Percentiles rank a stretch among this genome's conserved stretches.
phyloP scores from a whole-genome alignment of 1,140 invertebrate genomes.

The Subanguina moxae region DNA sequence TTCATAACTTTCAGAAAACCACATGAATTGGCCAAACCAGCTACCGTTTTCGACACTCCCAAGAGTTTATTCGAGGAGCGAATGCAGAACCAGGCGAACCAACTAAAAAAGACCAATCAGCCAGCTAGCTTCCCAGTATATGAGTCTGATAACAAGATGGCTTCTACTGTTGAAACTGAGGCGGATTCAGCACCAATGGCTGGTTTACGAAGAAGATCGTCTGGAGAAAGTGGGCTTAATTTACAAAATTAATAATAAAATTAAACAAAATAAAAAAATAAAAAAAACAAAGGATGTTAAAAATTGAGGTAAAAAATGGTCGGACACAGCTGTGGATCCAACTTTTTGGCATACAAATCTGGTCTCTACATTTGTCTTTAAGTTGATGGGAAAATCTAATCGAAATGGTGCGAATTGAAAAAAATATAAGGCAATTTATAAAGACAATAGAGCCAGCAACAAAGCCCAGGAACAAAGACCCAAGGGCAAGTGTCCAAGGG shows the following conservation, averaged over 20 bases:
- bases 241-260: background rate
- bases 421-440: background rate
- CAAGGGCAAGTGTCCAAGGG: too few species aligned
- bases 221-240: background rate
- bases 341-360: too few species aligned
- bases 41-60: conserved; percentile 47
- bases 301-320: too few species aligned
- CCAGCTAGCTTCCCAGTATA: conserved; percentile 3
- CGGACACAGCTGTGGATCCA: too few species aligned
- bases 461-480: conserved; percentile 9
- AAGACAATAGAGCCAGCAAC: conserved; percentile 11
- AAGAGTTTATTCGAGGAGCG: conserved; percentile 53
- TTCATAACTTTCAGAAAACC: conserved; percentile 8
- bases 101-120: conserved; percentile 32
- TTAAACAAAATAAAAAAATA: background rate
- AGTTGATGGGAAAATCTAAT: too few species aligned
- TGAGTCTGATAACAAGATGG: conserved; percentile 11
- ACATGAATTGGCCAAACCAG: background rate
- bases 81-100: conserved; percentile 52
- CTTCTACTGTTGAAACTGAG: background rate
- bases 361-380: too few species aligned
- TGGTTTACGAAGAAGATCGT: background rate
- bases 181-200: background rate
- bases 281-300: too few species aligned
- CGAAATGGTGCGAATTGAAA: background rate